phyloP scores from a whole-genome alignment of 2,888 invertebrate genomes.

The Acleris sparsana region DNA sequence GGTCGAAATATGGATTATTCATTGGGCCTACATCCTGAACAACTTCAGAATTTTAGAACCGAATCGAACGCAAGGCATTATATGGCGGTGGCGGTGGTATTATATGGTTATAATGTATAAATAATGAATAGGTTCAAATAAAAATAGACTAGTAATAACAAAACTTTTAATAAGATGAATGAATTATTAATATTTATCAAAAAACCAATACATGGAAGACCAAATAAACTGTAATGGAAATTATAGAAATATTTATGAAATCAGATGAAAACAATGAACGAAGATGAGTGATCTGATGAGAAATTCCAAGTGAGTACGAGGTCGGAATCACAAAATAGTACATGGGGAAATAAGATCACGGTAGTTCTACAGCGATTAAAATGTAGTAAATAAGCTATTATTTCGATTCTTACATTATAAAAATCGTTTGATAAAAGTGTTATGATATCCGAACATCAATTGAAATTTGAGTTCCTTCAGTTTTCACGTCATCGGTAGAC shows the following conservation, averaged over 20 bases:
- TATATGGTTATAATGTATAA: too few species aligned
- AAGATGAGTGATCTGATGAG: not conserved
- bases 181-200: constrained; percentile 27
- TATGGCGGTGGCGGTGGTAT: too few species aligned
- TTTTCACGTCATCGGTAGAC: constrained; percentile 16
- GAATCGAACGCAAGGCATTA: too few species aligned
- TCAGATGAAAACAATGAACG: constrained; percentile 6
- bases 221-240: constrained; percentile 22
- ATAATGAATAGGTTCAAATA: constrained; percentile 5
- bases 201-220: constrained; percentile 31
- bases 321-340: constrained; percentile 11
- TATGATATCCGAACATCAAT: constrained; percentile 19
- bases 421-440: constrained; percentile 23
- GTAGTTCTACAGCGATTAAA: constrained; percentile 23
- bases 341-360: constrained; percentile 8
- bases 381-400: constrained; percentile 24
- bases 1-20: too few species aligned
- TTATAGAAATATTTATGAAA: constrained; percentile 14
- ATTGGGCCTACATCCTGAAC: too few species aligned
- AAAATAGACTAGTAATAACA: constrained; percentile 20
- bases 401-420: constrained; percentile 8
- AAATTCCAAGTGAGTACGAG: constrained; percentile 11
- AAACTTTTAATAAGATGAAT: constrained; percentile 32
- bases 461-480: constrained; percentile 22
- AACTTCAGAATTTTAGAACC: too few species aligned